phyloP scores from a whole-genome alignment of 2,797 vertebrate genomes.

The Lacerta viridis region DNA sequence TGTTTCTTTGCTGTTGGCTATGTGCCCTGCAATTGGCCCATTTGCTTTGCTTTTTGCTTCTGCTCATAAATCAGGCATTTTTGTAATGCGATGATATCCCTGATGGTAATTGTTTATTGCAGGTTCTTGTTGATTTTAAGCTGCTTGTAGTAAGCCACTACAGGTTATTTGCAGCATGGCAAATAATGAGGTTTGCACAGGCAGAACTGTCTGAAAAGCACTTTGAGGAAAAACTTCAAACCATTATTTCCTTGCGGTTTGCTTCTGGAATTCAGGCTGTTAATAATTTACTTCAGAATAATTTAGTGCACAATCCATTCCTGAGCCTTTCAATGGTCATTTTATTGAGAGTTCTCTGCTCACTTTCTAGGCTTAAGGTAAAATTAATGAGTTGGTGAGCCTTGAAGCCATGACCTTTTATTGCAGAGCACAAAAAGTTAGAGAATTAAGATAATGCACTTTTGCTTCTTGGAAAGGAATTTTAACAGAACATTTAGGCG shows the following conservation, averaged over 20 bases:
- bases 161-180: neutral
- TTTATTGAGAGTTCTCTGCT: neutral
- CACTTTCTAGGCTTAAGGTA: neutral
- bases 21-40: neutral
- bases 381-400: slow-evolving; percentile 18
- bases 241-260: neutral
- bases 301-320: neutral
- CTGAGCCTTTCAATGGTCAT: neutral
- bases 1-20: neutral
- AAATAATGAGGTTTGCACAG: slow-evolving; percentile 20
- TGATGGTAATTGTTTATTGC: accelerated
- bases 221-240: slow-evolving; percentile 11
- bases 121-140: slow-evolving; percentile 12
- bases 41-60: neutral
- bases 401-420: slow-evolving; percentile 25
- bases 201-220: neutral
- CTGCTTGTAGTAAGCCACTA: neutral
- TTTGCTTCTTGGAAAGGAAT: slow-evolving; percentile 27
- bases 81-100: neutral
- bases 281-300: slow-evolving; percentile 14
- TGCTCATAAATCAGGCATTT: neutral
- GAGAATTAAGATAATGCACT: neutral
- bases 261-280: neutral
- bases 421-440: neutral
- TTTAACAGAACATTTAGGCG: neutral